These are phyloP conservation scores for Dorcus parallelipipedus DNA, from an alignment of 2,888 invertebrate genomes.

Conservation along the genomic window DNA sequence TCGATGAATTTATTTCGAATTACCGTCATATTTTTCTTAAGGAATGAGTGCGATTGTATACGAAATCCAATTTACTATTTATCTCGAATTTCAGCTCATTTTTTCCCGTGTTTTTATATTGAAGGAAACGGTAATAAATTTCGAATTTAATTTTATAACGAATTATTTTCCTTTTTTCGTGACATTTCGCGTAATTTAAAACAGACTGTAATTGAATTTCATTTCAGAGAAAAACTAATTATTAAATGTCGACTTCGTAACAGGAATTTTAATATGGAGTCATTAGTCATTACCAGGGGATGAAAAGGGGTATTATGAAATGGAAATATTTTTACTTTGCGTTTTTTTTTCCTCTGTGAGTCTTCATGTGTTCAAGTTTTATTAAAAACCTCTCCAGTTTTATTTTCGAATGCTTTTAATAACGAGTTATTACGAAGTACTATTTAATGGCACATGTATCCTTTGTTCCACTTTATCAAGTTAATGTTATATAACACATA, in stretches of 20 bases:
- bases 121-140: slow-evolving; percentile 5
- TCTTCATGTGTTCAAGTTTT: not conserved
- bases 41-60: slow-evolving; percentile 3
- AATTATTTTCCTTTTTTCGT: slow-evolving; percentile 1
- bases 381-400: not conserved
- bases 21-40: slow-evolving; percentile 3
- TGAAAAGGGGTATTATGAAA: slow-evolving; percentile 12
- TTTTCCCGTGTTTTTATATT: not conserved
- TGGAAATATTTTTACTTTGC: not conserved
- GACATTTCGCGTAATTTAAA: slow-evolving; percentile 7
- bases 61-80: slow-evolving; percentile 13
- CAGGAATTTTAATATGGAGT: slow-evolving; percentile 40
- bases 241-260: slow-evolving; percentile 38
- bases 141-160: slow-evolving; percentile 6
- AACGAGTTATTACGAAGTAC: no score
- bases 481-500: no score
- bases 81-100: not conserved
- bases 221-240: slow-evolving; percentile 39
- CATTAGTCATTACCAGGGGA: slow-evolving; percentile 35
- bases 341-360: not conserved
- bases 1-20: slow-evolving; percentile 1
- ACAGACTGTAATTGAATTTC: slow-evolving; percentile 33
- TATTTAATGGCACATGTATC: no score
- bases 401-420: no score
- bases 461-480: no score